Conservation (phyloP, 2,113 vertebrate genomes). For the Gallinago paraguaiae region DNA sequence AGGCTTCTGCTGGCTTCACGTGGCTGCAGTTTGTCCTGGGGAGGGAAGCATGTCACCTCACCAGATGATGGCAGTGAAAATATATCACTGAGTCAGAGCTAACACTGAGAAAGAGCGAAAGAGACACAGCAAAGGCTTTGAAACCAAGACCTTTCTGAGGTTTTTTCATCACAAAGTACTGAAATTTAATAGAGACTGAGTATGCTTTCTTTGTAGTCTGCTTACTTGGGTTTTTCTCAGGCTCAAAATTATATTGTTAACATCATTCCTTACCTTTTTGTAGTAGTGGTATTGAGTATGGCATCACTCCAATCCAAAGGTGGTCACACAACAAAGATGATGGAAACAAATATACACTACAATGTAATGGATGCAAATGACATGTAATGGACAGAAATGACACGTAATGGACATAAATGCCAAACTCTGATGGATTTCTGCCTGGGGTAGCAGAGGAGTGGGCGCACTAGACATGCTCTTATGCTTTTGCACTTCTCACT, state of each 20-base stretch:
- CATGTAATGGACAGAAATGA: not conserved
- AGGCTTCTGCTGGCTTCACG: not conserved
- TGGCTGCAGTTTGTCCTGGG: not conserved
- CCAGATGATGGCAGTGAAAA: not conserved
- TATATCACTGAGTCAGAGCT: not conserved
- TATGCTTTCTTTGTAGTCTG: not conserved
- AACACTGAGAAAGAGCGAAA: not conserved
- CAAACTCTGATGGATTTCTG: not conserved
- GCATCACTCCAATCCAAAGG: not conserved
- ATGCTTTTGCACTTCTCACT: not conserved
- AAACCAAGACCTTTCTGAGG: not conserved
- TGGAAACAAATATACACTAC: fast-evolving
- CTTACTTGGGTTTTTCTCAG: not conserved
- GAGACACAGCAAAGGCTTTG: not conserved
- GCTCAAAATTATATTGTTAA: not conserved
- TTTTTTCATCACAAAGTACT: not conserved
- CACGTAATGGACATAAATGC: not conserved
- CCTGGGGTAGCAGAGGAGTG: not conserved
- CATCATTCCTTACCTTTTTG: not conserved
- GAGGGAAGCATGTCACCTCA: not conserved
- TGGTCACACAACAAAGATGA: not conserved
- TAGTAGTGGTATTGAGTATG: not conserved
- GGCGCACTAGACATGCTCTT: not conserved
- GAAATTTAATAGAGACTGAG: not conserved
- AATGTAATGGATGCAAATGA: not conserved